Conservation (phyloP, 2,888 invertebrate genomes). For the Apotomis betuletana region DNA sequence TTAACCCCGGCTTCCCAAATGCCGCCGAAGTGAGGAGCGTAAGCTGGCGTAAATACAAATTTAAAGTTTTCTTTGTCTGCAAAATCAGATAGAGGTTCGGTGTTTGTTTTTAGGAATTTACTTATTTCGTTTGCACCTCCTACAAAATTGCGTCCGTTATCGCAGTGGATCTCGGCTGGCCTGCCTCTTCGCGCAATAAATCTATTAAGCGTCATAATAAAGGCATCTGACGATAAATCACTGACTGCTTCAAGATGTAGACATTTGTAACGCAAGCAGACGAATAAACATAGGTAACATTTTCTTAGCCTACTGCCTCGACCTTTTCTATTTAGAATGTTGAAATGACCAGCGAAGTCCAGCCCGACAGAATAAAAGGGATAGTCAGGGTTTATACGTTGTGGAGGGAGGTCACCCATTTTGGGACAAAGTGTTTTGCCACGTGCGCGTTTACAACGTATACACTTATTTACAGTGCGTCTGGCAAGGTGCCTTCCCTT, state of each 20-base stretch:
- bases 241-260: conserved; percentile 38
- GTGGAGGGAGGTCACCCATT: conserved; percentile 37
- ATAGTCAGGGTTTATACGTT: conserved; percentile 21
- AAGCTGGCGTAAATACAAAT: conserved; percentile 1
- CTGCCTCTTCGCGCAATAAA: conserved; percentile 40
- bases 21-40: not conserved
- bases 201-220: conserved; percentile 11
- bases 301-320: conserved; percentile 34
- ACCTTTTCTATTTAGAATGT: too few species aligned
- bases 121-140: conserved; percentile 47
- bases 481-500: conserved; percentile 43
- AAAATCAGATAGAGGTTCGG: conserved; percentile 44
- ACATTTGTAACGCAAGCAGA: not conserved
- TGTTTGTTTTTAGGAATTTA: conserved; percentile 43
- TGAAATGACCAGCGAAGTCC: too few species aligned
- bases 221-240: conserved; percentile 48
- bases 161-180: conserved; percentile 50
- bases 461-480: conserved; percentile 42
- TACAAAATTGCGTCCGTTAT: conserved; percentile 52
- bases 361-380: conserved; percentile 32
- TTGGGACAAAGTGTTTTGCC: conserved; percentile 24
- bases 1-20: too few species aligned
- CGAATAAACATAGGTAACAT: conserved; percentile 32
- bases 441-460: conserved; percentile 38
- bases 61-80: conserved; percentile 44